phyloP scores from a whole-genome alignment of 2,888 invertebrate genomes.

The Andricus quercusramuli region DNA sequence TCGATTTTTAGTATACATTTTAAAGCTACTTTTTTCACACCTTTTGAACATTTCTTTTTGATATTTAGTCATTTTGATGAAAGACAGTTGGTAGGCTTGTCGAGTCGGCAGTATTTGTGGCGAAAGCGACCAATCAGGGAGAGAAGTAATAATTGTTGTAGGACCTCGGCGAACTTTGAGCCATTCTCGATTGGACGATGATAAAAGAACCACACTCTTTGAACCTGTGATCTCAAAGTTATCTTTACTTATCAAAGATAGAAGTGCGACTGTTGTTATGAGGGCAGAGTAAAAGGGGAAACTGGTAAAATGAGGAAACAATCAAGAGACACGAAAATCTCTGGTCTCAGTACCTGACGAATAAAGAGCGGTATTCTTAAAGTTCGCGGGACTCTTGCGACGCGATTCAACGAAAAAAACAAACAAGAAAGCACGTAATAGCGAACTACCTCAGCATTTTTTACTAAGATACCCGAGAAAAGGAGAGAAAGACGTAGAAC shows the following conservation, averaged over 20 bases:
- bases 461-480: constrained; percentile 24
- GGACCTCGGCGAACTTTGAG: not conserved
- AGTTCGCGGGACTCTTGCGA: not conserved
- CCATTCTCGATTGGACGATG: not conserved
- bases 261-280: constrained; percentile 45
- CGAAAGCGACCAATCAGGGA: constrained; percentile 7
- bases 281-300: constrained; percentile 9
- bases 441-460: constrained; percentile 41
- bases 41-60: not conserved
- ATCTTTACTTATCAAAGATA: constrained; percentile 54
- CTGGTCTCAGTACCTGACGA: constrained; percentile 54
- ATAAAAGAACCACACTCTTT: constrained; percentile 16
- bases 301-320: constrained; percentile 7
- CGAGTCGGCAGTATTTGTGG: constrained; percentile 11
- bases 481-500: constrained; percentile 40
- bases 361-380: constrained; percentile 31
- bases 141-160: constrained; percentile 14
- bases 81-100: not conserved
- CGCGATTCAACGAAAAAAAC: constrained; percentile 25
- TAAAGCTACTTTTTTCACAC: not conserved
- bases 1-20: not conserved
- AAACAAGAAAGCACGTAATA: constrained; percentile 21
- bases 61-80: not conserved
- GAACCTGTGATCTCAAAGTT: constrained; percentile 61
- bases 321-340: constrained; percentile 51